phyloP scores from a whole-genome alignment of 2,113 vertebrate genomes.

The Merops nubicus region DNA sequence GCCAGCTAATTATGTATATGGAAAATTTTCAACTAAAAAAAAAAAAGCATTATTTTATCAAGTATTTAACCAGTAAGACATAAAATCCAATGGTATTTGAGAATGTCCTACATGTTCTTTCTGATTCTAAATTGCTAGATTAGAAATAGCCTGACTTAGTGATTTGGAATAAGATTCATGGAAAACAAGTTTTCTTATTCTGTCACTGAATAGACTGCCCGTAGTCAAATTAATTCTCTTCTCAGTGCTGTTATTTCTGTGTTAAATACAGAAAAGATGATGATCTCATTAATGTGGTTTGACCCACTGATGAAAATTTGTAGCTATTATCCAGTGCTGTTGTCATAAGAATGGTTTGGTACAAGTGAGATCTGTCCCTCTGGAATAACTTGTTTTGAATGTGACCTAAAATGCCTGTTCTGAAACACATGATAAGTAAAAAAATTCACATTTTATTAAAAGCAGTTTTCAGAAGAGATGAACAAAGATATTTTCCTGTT shows the following conservation, averaged over 20 bases:
- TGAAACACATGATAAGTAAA: not conserved
- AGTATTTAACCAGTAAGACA: not conserved
- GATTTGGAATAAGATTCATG: not conserved
- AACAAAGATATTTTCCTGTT: not conserved
- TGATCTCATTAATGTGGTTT: not conserved
- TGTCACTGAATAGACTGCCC: not conserved
- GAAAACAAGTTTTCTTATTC: not conserved
- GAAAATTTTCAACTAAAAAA: not conserved
- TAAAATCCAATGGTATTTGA: not conserved
- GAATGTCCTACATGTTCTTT: not conserved
- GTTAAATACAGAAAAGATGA: not conserved
- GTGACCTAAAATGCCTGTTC: not conserved
- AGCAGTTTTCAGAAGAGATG: not conserved
- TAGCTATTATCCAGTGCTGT: not conserved
- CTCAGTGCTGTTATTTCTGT: not conserved
- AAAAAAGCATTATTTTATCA: rapidly evolving
- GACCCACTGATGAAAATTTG: not conserved
- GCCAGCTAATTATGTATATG: not conserved
- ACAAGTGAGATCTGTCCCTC: not conserved
- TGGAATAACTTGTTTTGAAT: not conserved
- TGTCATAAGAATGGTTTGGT: not conserved
- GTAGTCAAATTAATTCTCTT: not conserved
- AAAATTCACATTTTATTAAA: not conserved
- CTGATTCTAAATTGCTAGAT: not conserved
- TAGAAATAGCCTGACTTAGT: not conserved